Base-by-base conservation (phyloP, 2,113 vertebrate genomes). In the Trogon surrucura region DNA sequence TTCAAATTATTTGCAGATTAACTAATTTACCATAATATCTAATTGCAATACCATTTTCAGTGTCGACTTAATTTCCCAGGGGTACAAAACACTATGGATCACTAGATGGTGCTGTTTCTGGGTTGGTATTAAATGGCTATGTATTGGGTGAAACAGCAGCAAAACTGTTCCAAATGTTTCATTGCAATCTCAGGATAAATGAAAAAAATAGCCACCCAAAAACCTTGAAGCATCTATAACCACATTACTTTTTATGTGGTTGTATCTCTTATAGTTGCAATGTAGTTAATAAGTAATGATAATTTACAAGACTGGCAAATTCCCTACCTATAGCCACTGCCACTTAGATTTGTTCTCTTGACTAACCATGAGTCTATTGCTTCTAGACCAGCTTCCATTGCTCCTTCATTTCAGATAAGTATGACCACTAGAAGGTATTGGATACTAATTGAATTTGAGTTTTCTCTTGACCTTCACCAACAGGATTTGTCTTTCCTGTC, bases 61-160 rank as follows among this genome's bases (percentile, higher is more conserved):
- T 60, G 32, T 56, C 26, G 38, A 3, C 5, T 50, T 60, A 5
- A 81, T 71, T 81, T 89, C 48, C 34, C 48, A 30, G 75, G 20
- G 32, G 25, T 45, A 56, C 17, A 50, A 62, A 87, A 50, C 26
- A 34, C 6, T 48, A 12, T 13, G 61, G 51, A 81, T 95, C 91
- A 92, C 85, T 97, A 97, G 96, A 96, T 94, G 97, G 93, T 96
- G 95, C 94, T 97, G 32, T 85, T 95, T 69, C 41, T 78, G 89
- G 70, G 17, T 82, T 5, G 14, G 57, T 54, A 51, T 74, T 32
- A 60, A 32, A 41, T 45, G 51, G 10, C 9, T 36, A 0, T 13
- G 1, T 21, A 16, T 10, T 29, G 10, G 1, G 10, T 53, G 21
- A 84, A 69, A 11, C 44, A 58, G 53, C 6, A 56, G 20, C 18